Base-by-base conservation (phyloP, 2,888 invertebrate genomes). In the Mystacides longicornis region DNA sequence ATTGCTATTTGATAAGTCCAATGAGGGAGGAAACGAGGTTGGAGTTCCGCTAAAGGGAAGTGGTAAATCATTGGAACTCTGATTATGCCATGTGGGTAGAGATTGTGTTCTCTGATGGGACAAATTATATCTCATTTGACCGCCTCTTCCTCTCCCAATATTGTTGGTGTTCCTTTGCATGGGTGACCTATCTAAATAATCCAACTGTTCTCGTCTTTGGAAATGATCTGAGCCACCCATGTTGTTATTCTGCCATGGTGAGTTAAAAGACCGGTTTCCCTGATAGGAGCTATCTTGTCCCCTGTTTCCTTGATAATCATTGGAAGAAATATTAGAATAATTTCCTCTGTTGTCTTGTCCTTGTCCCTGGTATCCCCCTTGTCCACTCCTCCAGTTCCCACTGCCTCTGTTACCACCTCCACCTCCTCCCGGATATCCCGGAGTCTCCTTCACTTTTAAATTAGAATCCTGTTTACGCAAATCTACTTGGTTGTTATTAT, bases 381-480 rank as follows among this genome's bases (percentile, higher is more conserved):
- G 31, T 21, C 56, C 50, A 1, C 49, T 45, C 31, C 52, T 42
- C 56, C 75, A 75, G 3, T 74, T 73, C 22, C 75, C 55, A 23
- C 57, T 73, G 55, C 67, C 77, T 72, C 72, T 77, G 2, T 76
- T 72, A 3, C 76, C 72, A 5, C 75, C 73, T 2, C 79, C 75
- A 2, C 79, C 77, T 51, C 80, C 77, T 5, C 81, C 82, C 20
- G 83, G 82, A 67, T 85, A 83, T 66, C 84, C 76, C 1, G 87
- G 86, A 14, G 78, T 80, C 65, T 82, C 75, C 21, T 69, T 72
- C 1, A 71, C 75, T 18, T 69, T 71, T 1, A 71, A 65, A 4
- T 70, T 66, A 11, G 66, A 70, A 14, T 65, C 68, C 2, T 64
- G 66, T 43, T 67, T 66, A 3, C 65, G 59, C 43, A 72, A 52